Percentiles rank a stretch among this genome's conserved stretches.
These are phyloP conservation scores for Frankliniella intonsa DNA, from an alignment of 2,888 invertebrate species.

Conservation along the genomic window DNA sequence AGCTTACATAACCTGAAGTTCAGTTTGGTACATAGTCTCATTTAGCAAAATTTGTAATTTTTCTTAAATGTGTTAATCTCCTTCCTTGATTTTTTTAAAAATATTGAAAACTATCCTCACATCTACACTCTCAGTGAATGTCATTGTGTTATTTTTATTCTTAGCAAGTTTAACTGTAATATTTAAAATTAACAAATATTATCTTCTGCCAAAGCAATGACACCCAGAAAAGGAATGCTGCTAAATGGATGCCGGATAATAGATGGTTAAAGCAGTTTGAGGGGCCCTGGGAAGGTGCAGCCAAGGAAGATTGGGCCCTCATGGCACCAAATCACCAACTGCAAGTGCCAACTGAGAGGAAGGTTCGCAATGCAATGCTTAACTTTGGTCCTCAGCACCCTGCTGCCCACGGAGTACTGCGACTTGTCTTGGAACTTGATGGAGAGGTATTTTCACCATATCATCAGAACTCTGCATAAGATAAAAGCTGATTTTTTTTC, in stretches of 20 bases:
- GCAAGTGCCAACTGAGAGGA: slow-evolving; percentile 62
- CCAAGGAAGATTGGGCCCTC: neutral
- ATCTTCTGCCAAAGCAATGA: neutral
- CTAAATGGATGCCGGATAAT: neutral
- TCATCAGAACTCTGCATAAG: neutral
- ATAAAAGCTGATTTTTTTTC: neutral
- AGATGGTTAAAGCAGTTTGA: neutral
- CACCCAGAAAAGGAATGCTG: slow-evolving; percentile 6
- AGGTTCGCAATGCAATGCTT: slow-evolving; percentile 75
- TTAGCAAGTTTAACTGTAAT: neutral
- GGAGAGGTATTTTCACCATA: slow-evolving; percentile 59
- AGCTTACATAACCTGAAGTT: neutral
- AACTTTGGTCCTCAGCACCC: slow-evolving; percentile 96
- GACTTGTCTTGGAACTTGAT: slow-evolving; percentile 77
- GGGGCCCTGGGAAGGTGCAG: neutral
- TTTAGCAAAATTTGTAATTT: neutral
- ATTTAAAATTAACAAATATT: neutral
- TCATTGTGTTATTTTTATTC: neutral
- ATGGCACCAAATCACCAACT: slow-evolving; percentile 38
- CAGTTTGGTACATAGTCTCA: neutral
- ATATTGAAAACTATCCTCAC: too few species aligned
- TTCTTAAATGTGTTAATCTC: neutral
- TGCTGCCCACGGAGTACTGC: slow-evolving; percentile 87
- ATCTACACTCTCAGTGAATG: too few species aligned
- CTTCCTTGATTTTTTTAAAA: neutral